Base-by-base conservation (phyloP, 64 coral and sea anemone species). In the Montipora sp. region DNA sequence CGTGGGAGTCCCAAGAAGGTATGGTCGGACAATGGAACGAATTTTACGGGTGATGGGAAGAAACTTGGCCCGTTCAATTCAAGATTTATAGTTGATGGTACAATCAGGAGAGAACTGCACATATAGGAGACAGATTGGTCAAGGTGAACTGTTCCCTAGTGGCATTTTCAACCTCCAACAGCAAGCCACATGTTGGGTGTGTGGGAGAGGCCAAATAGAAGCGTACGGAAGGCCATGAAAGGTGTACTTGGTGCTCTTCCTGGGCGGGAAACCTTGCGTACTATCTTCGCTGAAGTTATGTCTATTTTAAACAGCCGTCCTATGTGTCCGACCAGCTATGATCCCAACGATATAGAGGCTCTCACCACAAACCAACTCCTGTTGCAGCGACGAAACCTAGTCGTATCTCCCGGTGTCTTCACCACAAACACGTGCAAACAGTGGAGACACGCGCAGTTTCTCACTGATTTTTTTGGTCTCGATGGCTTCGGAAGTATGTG, bases 141-240 rank as follows among this genome's bases (percentile, higher is more conserved):
- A 50, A 45, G 80, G 0, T 83, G 67, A 21, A 7, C 23, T 0
- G 4, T 92, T 16, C 78, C 77, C 21, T 14, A 83, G 55, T 92
- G 90, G 79, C 60, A 58, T 66, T 92, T 92, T 20, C 92, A 93
- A 75, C 83, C 92, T 65, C 92, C 83, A 9, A 22, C 83, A 11
- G 75, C 83, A 11, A 88, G 83, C 74, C 92, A 93, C 71, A 93
- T 93, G 91, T 93, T 83, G 58, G 81, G 83, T 1, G 75, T 93
- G 3, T 93, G 83, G 83, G 91, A 87, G 59, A 51, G 91, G n/a
- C 77, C 87, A 9, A 88, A 87, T 49, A n/a, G 91, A 77, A 93
- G 83, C 68, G 83, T 93, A 12, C 36, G 84, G 14, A 87, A 69
- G 22, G 65, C 83, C 27, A 68, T 93, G 65, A 87, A 87, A 15